phyloP scores from a whole-genome alignment of 2,113 vertebrate species.

The Calyptomena viridis region DNA sequence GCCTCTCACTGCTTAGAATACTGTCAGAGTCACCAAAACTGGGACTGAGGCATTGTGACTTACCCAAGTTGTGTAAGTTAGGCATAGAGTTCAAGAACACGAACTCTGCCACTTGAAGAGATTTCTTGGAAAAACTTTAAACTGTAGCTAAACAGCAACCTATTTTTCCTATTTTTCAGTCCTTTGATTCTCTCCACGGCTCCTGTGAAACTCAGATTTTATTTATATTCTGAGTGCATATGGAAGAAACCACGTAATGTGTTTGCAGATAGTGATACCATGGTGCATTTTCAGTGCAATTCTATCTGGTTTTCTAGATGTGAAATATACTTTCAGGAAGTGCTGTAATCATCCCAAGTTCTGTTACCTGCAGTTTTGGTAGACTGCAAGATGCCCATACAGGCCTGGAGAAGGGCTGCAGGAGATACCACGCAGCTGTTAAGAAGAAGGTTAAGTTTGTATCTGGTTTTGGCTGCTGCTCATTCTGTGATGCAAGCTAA shows the following conservation, averaged over 20 bases:
- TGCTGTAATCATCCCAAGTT: background rate
- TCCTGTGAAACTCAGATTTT: background rate
- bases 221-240: background rate
- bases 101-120: background rate
- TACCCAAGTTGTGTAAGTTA: background rate
- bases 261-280: background rate
- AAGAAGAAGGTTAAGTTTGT: background rate
- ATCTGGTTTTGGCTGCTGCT: background rate
- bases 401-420: background rate
- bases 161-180: background rate
- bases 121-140: background rate
- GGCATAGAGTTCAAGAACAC: background rate
- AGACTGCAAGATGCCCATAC: background rate
- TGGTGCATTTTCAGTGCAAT: background rate
- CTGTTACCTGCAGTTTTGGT: background rate
- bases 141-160: background rate
- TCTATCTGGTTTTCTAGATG: background rate
- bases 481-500: background rate
- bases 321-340: background rate
- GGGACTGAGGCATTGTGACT: background rate
- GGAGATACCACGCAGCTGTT: background rate
- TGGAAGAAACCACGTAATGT: background rate
- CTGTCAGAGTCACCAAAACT: background rate
- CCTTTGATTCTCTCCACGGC: background rate
- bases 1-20: background rate